phyloP scores from a whole-genome alignment of 2,888 invertebrate genomes.

The Portevinia maculata region DNA sequence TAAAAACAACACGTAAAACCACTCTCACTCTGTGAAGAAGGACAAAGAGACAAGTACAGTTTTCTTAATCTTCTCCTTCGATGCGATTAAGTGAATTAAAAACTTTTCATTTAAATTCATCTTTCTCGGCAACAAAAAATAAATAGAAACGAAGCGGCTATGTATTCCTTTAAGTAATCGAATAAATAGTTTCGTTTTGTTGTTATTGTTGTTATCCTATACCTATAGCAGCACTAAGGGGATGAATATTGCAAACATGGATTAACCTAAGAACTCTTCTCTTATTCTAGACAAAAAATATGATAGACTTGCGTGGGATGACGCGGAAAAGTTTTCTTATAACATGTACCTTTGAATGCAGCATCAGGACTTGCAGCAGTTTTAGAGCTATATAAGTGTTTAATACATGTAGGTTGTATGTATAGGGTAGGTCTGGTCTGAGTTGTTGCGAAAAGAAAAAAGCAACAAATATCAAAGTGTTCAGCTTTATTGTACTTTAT shows the following conservation, averaged over 20 bases:
- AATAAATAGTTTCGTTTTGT: conserved; percentile 70
- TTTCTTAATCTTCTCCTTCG: conserved; percentile 12
- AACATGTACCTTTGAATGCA: conserved; percentile 40
- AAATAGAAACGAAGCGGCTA: conserved; percentile 19
- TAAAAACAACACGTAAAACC: too few relatives aligned
- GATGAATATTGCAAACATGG: conserved; percentile 60
- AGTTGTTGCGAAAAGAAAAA: background rate
- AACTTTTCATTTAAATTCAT: conserved; percentile 59
- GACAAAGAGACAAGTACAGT: conserved; percentile 23
- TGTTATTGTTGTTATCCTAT: conserved; percentile 42
- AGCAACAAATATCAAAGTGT: background rate
- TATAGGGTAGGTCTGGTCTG: background rate
- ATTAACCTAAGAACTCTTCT: conserved; percentile 45
- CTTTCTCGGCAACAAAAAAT: conserved; percentile 39
- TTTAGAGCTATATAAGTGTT: conserved; percentile 62
- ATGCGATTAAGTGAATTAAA: conserved; percentile 73
- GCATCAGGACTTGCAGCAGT: conserved; percentile 39
- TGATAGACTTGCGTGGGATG: conserved; percentile 22
- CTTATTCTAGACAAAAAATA: conserved; percentile 1
- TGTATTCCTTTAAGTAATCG: conserved; percentile 63
- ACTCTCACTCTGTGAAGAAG: background rate
- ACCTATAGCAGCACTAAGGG: background rate
- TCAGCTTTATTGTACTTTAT: background rate
- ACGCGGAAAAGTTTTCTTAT: conserved; percentile 53
- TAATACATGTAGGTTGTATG: conserved; percentile 32